Evolutionary conservation across 2,888 invertebrate species (phyloP).

Genomic region (Apamea sordens): DNA sequence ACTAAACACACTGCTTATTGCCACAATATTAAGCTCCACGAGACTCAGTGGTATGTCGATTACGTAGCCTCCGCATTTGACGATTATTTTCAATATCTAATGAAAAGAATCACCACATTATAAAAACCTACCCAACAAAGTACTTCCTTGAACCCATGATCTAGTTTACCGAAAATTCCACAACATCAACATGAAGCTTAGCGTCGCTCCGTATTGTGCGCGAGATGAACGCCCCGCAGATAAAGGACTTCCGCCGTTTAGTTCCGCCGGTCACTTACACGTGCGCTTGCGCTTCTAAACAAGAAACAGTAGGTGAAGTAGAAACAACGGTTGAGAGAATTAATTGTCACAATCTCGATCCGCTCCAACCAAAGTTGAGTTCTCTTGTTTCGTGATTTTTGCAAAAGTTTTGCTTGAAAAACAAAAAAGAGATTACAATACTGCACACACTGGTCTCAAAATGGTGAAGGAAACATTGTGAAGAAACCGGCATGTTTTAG

Average conservation of each 20-base stretch:
- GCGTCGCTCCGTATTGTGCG: conserved; percentile 57
- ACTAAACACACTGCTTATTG: not conserved
- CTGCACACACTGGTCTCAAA: too few relatives aligned
- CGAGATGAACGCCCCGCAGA: conserved; percentile 84
- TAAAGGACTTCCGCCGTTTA: conserved; percentile 87
- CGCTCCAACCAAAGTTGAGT: accelerated
- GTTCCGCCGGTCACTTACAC: conserved; percentile 81
- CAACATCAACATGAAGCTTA: conserved; percentile 39
- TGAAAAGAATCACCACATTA: not conserved
- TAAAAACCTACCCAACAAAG: not conserved
- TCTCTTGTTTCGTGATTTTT: not conserved
- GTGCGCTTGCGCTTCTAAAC: conserved; percentile 62
- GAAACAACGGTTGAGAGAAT: not conserved
- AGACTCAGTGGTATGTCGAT: not conserved
- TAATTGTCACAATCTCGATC: not conserved
- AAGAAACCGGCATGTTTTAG: too few relatives aligned
- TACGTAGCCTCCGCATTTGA: not conserved
- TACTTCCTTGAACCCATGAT: conserved; percentile 30
- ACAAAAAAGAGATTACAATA: not conserved
- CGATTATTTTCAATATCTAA: not conserved
- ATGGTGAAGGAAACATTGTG: too few relatives aligned
- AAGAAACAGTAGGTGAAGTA: conserved; percentile 42
- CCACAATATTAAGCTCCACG: not conserved
- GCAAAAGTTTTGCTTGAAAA: not conserved
- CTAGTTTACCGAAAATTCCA: conserved; percentile 37